Base-by-base conservation (phyloP, 1,140 invertebrate species). In the Ips typographus region DNA sequence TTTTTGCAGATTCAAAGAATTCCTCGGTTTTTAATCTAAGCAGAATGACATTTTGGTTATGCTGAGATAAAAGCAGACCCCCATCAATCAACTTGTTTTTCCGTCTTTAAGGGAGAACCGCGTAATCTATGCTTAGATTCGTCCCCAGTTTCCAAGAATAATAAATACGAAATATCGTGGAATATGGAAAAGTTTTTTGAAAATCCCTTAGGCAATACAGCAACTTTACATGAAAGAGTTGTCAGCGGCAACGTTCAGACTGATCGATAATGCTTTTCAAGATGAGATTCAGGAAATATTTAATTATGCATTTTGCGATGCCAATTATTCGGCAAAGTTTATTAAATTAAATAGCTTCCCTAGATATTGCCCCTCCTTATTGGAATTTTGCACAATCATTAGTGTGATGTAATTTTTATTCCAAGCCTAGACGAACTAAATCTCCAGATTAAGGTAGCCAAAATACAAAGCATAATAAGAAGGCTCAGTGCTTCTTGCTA, bases 171-270 rank as follows among this genome's bases (percentile, higher is more conserved):
- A 72, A 65, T 70, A 56, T 65, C 71, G 68, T 61, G 73, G 70
- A 74, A 77, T 77, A 71, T 74, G 73, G 71, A 73, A 74, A 77
- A 77, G 70, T 77, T 77, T 73, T 65, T 70, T 74, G 72, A 71
- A 76, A 68, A 70, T 76, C 75, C 74, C 75, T 65, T 62, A 64
- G 75, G 74, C 71, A 61, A 72, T 55, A 68, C 71, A 72, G 68
- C 73, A 75, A 77, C 67, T 76, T 77, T 76, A 74, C 73, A 72
- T 73, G 76, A 77, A 77, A 77, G 76, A 77, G 76, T 77, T 77
- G 76, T 77, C 76, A 77, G 75, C 75, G 63, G 68, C 73, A 74
- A 75, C 72, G 73, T 75, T 72, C 70, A 68, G 68, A 3, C 22
- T 71, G 69, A 76, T 76, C 76, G 73, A 77, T 77, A 75, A 59